A percentile compares a stretch with the other conserved stretches of the same genome.
phyloP scores from a whole-genome alignment of 64 coral and sea anemone species.

The Catalaphyllia jardinei region DNA sequence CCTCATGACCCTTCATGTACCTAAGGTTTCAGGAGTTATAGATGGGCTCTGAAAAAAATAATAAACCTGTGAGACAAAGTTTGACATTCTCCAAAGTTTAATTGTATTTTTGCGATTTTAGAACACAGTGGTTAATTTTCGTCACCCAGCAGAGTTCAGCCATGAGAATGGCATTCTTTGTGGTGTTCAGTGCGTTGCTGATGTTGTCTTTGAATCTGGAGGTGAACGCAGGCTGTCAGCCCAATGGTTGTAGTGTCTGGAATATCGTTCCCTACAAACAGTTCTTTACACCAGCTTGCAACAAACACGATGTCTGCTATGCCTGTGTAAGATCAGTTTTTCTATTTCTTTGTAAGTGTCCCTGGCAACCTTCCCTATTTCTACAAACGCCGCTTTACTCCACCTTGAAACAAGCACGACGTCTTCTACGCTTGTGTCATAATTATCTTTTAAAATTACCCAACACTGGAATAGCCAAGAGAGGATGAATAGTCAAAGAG shows the following conservation, averaged over 20 bases:
- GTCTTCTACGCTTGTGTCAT: slow-evolving; percentile 73
- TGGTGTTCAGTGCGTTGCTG: background rate
- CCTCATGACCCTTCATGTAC: too few species aligned
- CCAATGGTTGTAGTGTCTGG: slow-evolving; percentile 58
- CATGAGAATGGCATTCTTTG: background rate
- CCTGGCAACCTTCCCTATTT: too few species aligned
- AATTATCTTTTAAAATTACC: background rate
- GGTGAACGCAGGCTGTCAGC: background rate
- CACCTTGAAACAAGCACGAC: slow-evolving; percentile 65
- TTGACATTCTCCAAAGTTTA: too few species aligned
- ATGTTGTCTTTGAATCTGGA: background rate
- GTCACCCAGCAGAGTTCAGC: background rate
- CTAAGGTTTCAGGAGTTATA: too few species aligned
- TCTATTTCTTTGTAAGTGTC: too few species aligned
- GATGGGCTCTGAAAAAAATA: too few species aligned
- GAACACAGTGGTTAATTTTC: background rate
- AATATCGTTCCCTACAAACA: slow-evolving; percentile 59
- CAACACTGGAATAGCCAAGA: too few species aligned
- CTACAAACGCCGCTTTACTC: slow-evolving; percentile 52
- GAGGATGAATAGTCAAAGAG: too few species aligned
- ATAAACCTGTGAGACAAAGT: too few species aligned
- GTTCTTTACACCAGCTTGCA: slow-evolving; percentile 47
- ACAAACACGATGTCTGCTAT: slow-evolving; percentile 71
- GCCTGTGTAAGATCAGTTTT: background rate
- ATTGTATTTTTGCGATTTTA: too few species aligned